Base-by-base conservation (phyloP, 1,140 invertebrate genomes). In the Archegozetes longisetosus region DNA sequence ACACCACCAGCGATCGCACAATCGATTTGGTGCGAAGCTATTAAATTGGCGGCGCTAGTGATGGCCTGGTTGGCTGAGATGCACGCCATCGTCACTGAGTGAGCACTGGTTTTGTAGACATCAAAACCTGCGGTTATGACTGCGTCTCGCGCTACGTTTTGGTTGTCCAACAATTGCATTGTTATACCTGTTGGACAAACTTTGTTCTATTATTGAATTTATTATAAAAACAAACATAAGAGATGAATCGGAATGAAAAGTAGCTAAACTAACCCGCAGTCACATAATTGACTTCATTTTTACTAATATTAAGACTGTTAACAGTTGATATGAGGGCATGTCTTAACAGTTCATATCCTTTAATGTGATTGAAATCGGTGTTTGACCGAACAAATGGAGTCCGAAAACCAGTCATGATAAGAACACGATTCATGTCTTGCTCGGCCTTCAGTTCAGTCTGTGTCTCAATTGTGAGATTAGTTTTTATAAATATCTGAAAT, bases 351-450 rank as follows among this genome's bases (percentile, higher is more conserved):
- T 98, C 90, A 72, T 96, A 86, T 2, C 92, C 86, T 85, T 97
- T 92, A 61, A 98, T 72, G 69, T 89, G 86, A 50, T 86, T 82
- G 72, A 96, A 98, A 59, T 84, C 78, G 12, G 91, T 96, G 29
- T 88, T 88, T 49, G 92, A 93, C 20, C 84, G 69, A 1, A 95
- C 76, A 76, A 98, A 98, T 6, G 95, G 95, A 4, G 91, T 98
- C 52, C 94, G 77, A 13, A 95, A 90, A 61, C 88, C 93, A 76
- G 97, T 93, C 2, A 97, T 84, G 27, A 93, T 79, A 2, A 97
- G 92, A 62, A 97, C 85, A 9, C 32, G 32, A 40, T 40, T 40
- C 32, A 40, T 40, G n/a, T n/a, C n/a, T n/a, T n/a, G n/a, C n/a
- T n/a, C n/a, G n/a, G n/a, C n/a, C n/a, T n/a, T n/a, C n/a, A n/a